Evolutionary conservation across 2,888 invertebrate species (phyloP), one percentile per base, ranked within the genome.

Genomic region (Epistrophe eligans): DNA sequence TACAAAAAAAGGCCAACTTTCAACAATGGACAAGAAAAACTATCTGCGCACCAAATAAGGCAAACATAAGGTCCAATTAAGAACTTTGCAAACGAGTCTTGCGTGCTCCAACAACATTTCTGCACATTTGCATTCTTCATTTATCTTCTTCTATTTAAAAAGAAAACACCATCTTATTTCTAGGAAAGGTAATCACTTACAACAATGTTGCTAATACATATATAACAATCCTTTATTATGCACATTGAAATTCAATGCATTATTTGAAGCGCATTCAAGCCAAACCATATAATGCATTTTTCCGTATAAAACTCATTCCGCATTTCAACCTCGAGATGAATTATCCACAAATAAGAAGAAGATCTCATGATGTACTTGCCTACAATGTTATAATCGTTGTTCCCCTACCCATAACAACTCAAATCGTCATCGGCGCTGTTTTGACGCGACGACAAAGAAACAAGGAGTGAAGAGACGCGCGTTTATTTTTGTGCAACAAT

Each of bases 401-500:
- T 15, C 24, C 8, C 24, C 8, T 38, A 4, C 32, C 17, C 2
- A 11, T 6, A 28, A 55, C 7, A 45, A 28, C 13, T 24, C 7
- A 28, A 15, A 45, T 24, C 13, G 40, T 2, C 60, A 7, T 5
- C 64, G 6, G 43, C 19, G 57, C 7, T 62, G n/a, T 62, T 62
- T 62, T 43, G 40, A 62, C 15, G 62, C 40, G 24, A 24, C 15
- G 19, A 62, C 62, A 62, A 62, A 43, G 40, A 15, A 40, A 52
- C n/a, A 24, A 57, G 62, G n/a, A 40, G 35, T 35, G 28, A 43
- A 19, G 40, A 72, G 40, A 70, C 19, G 48, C 24, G n/a, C 55
- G 40, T 28, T 50, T 50, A 67, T 13, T 3, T 84, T 84, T 84
- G 50, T 81, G 84, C 80, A 85, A 85, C 84, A 85, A 73, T 77